Evolutionary conservation across 1,140 invertebrate genomes (phyloP).

Genomic region (Drosophila subobscura): DNA sequence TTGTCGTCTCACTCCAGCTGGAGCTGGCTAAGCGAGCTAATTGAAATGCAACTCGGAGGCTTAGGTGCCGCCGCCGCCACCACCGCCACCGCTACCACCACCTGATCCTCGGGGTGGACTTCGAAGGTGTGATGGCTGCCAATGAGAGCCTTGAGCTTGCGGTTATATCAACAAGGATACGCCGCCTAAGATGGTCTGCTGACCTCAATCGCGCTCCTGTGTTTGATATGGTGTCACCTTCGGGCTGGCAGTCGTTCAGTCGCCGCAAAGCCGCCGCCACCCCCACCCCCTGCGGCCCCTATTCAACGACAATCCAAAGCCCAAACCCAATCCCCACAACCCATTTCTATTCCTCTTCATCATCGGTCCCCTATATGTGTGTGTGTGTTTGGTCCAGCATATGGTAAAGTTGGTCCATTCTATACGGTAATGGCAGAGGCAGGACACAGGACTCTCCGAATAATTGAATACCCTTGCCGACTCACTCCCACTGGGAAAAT

Average conservation of each 20-base stretch:
- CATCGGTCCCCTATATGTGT: too few relatives aligned
- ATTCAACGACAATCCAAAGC: neutral
- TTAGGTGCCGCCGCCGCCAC: neutral
- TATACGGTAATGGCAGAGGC: too few relatives aligned
- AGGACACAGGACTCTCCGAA: too few relatives aligned
- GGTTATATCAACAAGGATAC: constrained; percentile 49
- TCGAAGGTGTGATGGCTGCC: constrained; percentile 36
- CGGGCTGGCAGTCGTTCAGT: constrained; percentile 1
- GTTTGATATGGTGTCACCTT: constrained; percentile 24
- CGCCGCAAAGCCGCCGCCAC: neutral
- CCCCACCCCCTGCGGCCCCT: neutral
- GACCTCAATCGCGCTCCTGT: constrained; percentile 46
- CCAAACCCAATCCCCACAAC: too few relatives aligned
- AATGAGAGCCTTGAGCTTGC: constrained; percentile 45
- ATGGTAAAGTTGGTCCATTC: too few relatives aligned
- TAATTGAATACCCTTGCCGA: too few relatives aligned
- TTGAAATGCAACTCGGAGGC: constrained; percentile 43
- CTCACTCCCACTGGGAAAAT: too few relatives aligned
- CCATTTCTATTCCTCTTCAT: too few relatives aligned
- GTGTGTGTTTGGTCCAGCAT: too few relatives aligned
- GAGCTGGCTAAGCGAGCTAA: constrained; percentile 32
- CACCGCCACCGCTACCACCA: neutral
- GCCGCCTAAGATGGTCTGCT: constrained; percentile 26
- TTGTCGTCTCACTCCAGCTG: too few relatives aligned
- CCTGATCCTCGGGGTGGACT: neutral